Conservation (phyloP, 2,888 invertebrate species). For the Hydraecia micacea region DNA sequence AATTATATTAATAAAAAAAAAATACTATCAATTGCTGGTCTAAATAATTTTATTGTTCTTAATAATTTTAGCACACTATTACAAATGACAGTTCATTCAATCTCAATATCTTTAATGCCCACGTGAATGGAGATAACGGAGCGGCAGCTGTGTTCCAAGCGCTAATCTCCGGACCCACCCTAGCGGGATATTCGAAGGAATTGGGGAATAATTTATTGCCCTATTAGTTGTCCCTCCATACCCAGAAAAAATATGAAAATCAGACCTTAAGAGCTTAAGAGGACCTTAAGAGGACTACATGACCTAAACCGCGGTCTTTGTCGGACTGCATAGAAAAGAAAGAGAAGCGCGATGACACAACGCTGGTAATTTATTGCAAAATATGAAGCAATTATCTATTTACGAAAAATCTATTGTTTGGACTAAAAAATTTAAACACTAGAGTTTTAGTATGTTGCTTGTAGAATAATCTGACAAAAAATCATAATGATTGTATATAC, state of each 20-base stretch:
- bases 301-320: too few relatives aligned
- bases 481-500: too few relatives aligned
- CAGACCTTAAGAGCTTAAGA: too few relatives aligned
- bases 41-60: neutral
- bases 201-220: conserved; percentile 81
- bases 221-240: conserved; percentile 78
- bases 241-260: conserved; percentile 77
- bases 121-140: conserved; percentile 38
- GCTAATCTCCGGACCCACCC: conserved; percentile 69
- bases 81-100: conserved; percentile 11
- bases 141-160: conserved; percentile 69
- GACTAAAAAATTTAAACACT: too few relatives aligned
- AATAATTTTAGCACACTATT: neutral
- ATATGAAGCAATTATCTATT: too few relatives aligned
- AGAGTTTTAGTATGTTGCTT: too few relatives aligned
- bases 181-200: conserved; percentile 73
- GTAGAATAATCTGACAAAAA: too few relatives aligned
- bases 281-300: too few relatives aligned
- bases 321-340: too few relatives aligned
- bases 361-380: too few relatives aligned
- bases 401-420: too few relatives aligned
- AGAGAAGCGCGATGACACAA: too few relatives aligned
- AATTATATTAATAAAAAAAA: neutral
- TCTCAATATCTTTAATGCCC: conserved; percentile 29
- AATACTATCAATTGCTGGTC: neutral